Conservation (phyloP, 2,888 invertebrate species). For the Drosophila ezoana region DNA sequence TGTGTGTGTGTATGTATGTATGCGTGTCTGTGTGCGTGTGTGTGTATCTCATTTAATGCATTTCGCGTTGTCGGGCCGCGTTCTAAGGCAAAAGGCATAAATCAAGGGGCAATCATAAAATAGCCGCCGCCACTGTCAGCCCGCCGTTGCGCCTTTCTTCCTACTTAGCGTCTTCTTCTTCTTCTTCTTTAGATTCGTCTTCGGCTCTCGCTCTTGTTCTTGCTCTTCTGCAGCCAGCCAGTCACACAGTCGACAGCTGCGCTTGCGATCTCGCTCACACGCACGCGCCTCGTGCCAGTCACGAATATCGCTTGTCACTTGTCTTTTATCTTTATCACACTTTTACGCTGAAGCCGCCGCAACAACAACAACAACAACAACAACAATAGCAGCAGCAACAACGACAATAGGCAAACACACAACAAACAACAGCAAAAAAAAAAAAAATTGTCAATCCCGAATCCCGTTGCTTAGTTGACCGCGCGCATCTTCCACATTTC, state of each 20-base stretch:
- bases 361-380: constrained; percentile 30
- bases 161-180: constrained; percentile 10
- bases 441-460: constrained; percentile 45
- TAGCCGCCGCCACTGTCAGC: constrained; percentile 42
- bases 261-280: constrained; percentile 39
- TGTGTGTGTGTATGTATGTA: not conserved
- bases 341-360: constrained; percentile 33
- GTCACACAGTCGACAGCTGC: constrained; percentile 10
- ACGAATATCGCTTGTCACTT: constrained; percentile 27
- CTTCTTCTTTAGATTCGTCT: constrained; percentile 16
- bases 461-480: constrained; percentile 52
- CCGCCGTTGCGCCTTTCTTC: constrained; percentile 19
- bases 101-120: constrained; percentile 68
- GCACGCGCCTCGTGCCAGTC: constrained; percentile 40
- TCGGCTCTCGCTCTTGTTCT: constrained; percentile 7
- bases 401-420: constrained; percentile 27
- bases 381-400: constrained; percentile 37
- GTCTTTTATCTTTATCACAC: constrained; percentile 38
- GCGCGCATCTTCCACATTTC: constrained; percentile 56
- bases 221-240: constrained; percentile 5
- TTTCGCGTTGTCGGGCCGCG: constrained; percentile 48
- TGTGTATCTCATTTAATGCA: constrained; percentile 61
- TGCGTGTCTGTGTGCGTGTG: constrained; percentile 12
- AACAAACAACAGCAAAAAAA: constrained; percentile 9
- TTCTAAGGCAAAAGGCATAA: constrained; percentile 56